Evolutionary conservation across 2,797 vertebrate genomes (phyloP).

Genomic region (Muscicapa striata): DNA sequence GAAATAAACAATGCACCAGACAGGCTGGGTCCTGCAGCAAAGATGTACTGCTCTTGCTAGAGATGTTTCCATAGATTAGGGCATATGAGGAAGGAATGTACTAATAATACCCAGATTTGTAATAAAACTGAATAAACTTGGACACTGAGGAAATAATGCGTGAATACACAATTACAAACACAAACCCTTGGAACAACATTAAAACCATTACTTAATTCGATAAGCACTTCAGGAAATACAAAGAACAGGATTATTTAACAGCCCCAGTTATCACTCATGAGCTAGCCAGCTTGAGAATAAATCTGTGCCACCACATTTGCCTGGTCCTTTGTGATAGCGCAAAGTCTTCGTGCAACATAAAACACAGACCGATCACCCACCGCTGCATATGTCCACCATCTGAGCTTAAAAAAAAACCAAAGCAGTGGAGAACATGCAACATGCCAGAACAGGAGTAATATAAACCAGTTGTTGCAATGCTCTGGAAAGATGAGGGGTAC

Average conservation of each 20-base stretch:
- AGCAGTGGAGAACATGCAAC: neutral
- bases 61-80: conserved; percentile 7
- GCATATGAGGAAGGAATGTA: conserved; percentile 2
- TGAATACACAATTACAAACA: neutral
- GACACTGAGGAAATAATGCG: neutral
- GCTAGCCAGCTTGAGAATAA: neutral
- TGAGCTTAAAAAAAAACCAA: neutral
- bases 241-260: neutral
- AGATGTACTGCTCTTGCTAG: neutral
- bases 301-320: neutral
- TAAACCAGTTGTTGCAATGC: neutral
- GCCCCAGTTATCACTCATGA: neutral
- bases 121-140: conserved; percentile 5
- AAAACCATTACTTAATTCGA: neutral
- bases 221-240: neutral
- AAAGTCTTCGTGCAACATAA: neutral
- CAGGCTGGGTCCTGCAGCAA: conserved; percentile 11
- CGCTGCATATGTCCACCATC: fast-evolving
- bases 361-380: neutral
- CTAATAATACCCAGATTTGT: neutral
- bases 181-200: neutral
- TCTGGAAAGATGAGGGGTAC: neutral
- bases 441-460: neutral
- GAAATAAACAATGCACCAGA: conserved; percentile 16
- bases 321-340: neutral